Evolutionary conservation across 2,888 invertebrate species (phyloP), one percentile per base, ranked within the genome.

Genomic region (Agrotis exclamationis): DNA sequence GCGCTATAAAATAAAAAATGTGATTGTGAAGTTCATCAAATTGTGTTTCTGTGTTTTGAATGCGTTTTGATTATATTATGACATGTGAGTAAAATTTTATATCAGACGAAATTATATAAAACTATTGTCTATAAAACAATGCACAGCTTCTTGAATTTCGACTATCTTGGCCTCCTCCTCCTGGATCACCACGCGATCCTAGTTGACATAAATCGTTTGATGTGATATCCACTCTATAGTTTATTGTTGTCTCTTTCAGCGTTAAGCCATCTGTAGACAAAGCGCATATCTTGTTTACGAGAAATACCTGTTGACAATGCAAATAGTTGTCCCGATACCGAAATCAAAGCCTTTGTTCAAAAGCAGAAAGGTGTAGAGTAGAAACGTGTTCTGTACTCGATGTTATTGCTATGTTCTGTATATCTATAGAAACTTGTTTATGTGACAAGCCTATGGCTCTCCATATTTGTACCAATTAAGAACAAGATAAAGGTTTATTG

Each of bases 301-400:
- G 9, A 44, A 18, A 51, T 28, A 20, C 6, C 20, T 44, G 5
- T 50, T 51, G 39, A 16, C n/a, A 24, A 16, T 16, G 13, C 7
- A 13, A 63, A 63, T 66, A 63, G 13, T 28, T 16, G 16, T 39
- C 0, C 2, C 13, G 0, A 51, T 24, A 16, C 51, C 16, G n/a
- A 51, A 51, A 66, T 50, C 2, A 14, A 65, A 28, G 57, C 13
- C n/a, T 64, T 13, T 63, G n/a, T 22, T 16, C n/a, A 16, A 3
- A 16, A 45, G 44, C 2, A 13, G 39, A 39, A 39, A 39, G 2
- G 39, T 39, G 39, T 39, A 7, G 14, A 14, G 18, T 59, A 11
- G 47, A 14, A 39, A 44, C 3, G 24, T 1, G 65, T 39, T 28
- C 9, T 18, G 14, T 66, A 20, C 1, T 1, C 4, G 22, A 16